Percentiles rank a stretch among this genome's conserved stretches.
Conservation (phyloP, 2,888 invertebrate genomes). For the Chrysodeixis includens region DNA sequence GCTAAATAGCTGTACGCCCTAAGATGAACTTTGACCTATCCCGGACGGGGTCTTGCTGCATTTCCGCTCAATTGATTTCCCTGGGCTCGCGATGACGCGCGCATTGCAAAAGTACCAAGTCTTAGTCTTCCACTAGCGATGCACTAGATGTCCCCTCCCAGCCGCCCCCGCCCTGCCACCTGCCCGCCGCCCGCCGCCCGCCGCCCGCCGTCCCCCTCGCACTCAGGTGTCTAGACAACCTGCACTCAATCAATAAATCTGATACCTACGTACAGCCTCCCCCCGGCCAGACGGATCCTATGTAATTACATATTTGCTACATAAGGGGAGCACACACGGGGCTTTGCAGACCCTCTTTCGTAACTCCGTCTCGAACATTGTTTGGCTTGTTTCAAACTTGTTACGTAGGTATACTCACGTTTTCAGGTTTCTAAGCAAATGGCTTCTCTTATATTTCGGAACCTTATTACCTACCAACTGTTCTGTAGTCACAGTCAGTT, state of each 20-base stretch:
- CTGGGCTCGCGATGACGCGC: constrained; percentile 9
- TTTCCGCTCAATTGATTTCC: constrained; percentile 44
- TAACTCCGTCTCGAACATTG: not conserved
- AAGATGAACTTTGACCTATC: constrained; percentile 30
- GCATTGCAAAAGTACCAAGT: constrained; percentile 10
- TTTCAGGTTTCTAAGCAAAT: not conserved
- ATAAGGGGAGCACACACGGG: not conserved
- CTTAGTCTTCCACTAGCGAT: not conserved
- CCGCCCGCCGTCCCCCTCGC: not conserved
- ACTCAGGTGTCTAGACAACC: constrained; percentile 16
- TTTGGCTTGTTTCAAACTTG: not conserved
- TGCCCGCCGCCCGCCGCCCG: not conserved
- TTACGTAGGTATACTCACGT: not conserved
- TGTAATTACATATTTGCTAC: not conserved
- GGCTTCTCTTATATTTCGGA: not conserved
- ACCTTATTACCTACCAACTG: not conserved
- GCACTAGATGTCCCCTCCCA: constrained; percentile 5
- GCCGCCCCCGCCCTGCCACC: not conserved
- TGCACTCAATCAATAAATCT: constrained; percentile 33
- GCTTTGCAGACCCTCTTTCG: not conserved
- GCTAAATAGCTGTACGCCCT: not conserved
- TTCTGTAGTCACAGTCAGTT: constrained; percentile 1
- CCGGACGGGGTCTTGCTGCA: constrained; percentile 18
- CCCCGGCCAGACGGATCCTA: not conserved
- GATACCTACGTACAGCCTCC: constrained; percentile 8